Base-by-base conservation (phyloP, 1,140 invertebrate species). In the Aphaenogaster ashmeadi region DNA sequence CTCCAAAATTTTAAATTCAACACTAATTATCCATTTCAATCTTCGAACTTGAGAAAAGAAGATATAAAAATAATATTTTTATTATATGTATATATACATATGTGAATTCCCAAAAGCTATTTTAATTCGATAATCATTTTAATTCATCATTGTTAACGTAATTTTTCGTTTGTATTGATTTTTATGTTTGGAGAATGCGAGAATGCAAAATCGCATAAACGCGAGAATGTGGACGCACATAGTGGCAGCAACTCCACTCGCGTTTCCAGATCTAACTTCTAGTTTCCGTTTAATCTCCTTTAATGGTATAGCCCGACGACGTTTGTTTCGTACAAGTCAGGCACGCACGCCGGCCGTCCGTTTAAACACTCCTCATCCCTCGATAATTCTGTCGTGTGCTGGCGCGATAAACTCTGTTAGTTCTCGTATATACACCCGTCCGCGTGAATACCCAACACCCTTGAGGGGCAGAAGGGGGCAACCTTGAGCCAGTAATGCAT, bases 401-500 rank as follows among this genome's bases (percentile, higher is more conserved):
- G 71, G n/a, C 1, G 41, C 33, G 54, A 84, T 84, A 84, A 84
- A 84, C 56, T 75, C 41, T 9, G 33, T 13, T 27, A 47, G 36
- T 60, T 50, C 54, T 75, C 0, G 41, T 38, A 44, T 60, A 18
- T 21, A 75, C 3, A 54, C 27, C 9, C 64, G 21, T 44, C 60
- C 77, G 21, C n/a, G 15, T 52, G 36, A 21, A 81, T 44, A 69
- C 5, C 21, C 38, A 58, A 71, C 66, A 81, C 50, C 52, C 64
- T 44, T 21, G 52, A 18, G 33, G n/a, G 18, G 13, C 60, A 62
- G 47, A 41, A 41, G 47, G 60, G 67, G 54, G 44, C 71, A 90
- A 90, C 89, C 89, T 90, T 90, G 89, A 89, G 84, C 84, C 85
- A 85, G 15, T 74, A 89, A 81, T 77, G 85, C 44, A 38, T 66